These are phyloP conservation scores for Sylvia borin DNA, from an alignment of 2,797 vertebrate species.

Conservation along the genomic window DNA sequence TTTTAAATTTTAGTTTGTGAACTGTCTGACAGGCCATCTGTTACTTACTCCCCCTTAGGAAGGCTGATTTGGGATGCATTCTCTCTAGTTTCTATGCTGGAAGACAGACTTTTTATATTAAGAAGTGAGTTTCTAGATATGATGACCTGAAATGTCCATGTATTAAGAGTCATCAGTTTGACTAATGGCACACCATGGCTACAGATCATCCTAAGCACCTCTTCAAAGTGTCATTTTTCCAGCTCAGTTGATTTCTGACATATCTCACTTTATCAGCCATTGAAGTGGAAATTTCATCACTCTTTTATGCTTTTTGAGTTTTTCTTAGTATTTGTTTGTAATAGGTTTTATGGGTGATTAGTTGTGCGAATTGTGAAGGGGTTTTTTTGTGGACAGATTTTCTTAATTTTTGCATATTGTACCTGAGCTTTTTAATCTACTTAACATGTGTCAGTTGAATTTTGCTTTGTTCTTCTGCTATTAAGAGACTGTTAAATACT, in stretches of 20 bases:
- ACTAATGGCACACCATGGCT: conserved; percentile 71
- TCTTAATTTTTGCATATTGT: conserved; percentile 64
- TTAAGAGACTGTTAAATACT: background rate
- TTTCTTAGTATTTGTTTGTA: conserved; percentile 86
- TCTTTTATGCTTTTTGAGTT: conserved; percentile 74
- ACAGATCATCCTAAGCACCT: conserved; percentile 80
- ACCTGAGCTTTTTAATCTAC: background rate
- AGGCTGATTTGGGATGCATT: background rate
- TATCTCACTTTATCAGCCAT: conserved; percentile 80
- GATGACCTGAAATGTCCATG: conserved; percentile 69
- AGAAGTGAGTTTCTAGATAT: conserved; percentile 66
- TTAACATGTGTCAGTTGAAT: background rate
- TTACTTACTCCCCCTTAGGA: background rate
- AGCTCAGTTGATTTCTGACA: conserved; percentile 83
- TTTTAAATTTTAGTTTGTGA: background rate
- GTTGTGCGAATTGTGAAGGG: conserved; percentile 75
- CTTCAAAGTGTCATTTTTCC: conserved; percentile 83
- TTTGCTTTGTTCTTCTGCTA: background rate
- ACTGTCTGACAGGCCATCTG: conserved; percentile 46
- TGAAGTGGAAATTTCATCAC: conserved; percentile 81
- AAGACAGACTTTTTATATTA: conserved; percentile 71
- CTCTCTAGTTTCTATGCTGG: conserved; percentile 27
- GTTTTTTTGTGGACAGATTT: conserved; percentile 8
- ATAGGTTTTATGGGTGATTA: conserved; percentile 87
- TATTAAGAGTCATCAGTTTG: conserved; percentile 74